Conservation (phyloP, 2,797 vertebrate genomes). For the Oreochromis grahami region DNA sequence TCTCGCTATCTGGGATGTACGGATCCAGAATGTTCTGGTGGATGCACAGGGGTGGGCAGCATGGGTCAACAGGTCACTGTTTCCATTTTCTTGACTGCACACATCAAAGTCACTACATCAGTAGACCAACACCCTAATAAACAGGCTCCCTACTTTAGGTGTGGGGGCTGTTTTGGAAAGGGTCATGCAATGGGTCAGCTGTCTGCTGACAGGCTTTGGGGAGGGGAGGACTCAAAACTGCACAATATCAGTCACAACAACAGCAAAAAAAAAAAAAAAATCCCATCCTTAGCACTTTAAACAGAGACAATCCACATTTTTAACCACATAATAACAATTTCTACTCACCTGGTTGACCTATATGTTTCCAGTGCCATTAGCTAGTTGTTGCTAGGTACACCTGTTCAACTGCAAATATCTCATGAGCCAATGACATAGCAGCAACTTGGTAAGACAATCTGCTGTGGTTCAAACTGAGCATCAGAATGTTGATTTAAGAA, state of each 20-base stretch:
- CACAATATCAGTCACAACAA: not conserved
- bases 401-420: rapidly evolving
- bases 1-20: not conserved
- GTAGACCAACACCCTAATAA: not conserved
- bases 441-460: rapidly evolving
- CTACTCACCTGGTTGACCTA: not conserved
- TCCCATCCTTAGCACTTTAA: rapidly evolving
- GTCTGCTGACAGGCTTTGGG: not conserved
- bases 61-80: not conserved
- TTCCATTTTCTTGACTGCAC: not conserved
- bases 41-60: not conserved
- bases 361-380: not conserved
- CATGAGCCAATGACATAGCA: not conserved
- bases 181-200: not conserved
- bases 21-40: not conserved
- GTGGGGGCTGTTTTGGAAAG: not conserved
- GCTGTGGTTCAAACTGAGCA: not conserved
- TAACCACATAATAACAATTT: not conserved
- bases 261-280: not conserved
- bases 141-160: not conserved
- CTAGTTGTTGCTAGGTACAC: not conserved
- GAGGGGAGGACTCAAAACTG: not conserved
- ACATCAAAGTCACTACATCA: not conserved
- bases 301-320: not conserved
- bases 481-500: not conserved